phyloP scores from a whole-genome alignment of 1,140 invertebrate genomes.

The Drosophila albomicans region DNA sequence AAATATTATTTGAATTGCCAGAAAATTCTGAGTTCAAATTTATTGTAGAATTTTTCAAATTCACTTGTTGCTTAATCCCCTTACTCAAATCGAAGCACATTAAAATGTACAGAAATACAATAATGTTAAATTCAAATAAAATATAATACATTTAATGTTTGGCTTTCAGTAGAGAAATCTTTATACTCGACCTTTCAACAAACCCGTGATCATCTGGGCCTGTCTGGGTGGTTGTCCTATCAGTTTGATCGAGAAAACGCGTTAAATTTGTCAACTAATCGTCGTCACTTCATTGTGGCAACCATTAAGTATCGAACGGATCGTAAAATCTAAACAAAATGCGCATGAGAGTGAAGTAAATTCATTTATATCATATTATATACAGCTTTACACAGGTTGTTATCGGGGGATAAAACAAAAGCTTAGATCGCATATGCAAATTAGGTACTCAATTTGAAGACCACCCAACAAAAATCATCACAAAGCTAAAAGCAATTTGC shows the following conservation, averaged over 20 bases:
- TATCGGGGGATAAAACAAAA: slow-evolving; percentile 55
- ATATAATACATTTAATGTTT: neutral
- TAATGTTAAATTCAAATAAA: neutral
- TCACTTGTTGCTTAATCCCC: too few species aligned
- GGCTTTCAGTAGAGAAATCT: neutral
- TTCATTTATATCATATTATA: slow-evolving; percentile 22
- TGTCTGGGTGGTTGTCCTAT: slow-evolving; percentile 23
- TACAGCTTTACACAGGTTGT: slow-evolving; percentile 10
- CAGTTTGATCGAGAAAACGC: slow-evolving; percentile 36
- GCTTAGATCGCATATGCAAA: slow-evolving; percentile 68
- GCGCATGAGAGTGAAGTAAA: neutral
- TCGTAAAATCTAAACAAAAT: slow-evolving; percentile 33
- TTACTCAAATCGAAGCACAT: neutral
- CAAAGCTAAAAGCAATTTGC: slow-evolving; percentile 70
- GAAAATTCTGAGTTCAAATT: too few species aligned
- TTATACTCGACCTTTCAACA: neutral
- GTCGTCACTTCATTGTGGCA: slow-evolving; percentile 57
- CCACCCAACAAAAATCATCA: slow-evolving; percentile 57
- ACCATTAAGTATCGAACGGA: slow-evolving; percentile 49
- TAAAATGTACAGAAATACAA: neutral
- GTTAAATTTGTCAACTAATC: slow-evolving; percentile 63
- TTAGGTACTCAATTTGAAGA: slow-evolving; percentile 54
- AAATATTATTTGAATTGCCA: too few species aligned
- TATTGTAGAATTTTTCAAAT: too few species aligned
- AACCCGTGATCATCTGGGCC: neutral